phyloP scores from a whole-genome alignment of 2,888 invertebrate genomes.

The Xanthorhoe spadicearia region DNA sequence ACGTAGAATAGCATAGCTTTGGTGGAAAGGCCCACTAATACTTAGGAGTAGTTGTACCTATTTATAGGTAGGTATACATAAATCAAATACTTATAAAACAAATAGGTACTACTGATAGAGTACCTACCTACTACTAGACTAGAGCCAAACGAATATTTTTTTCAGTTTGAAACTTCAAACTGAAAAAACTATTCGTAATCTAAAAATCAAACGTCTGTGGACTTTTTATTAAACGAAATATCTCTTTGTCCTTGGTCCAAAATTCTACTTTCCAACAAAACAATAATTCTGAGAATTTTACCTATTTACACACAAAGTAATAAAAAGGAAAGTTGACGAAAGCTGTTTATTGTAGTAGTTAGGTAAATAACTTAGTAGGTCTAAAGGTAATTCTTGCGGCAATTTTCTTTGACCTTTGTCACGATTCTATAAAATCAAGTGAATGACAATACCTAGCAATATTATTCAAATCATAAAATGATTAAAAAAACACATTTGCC shows the following conservation, averaged over 20 bases:
- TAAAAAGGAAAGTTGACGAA: slow-evolving; percentile 22
- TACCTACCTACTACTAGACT: no score
- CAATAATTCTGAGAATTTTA: slow-evolving; percentile 25
- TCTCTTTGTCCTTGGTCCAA: slow-evolving; percentile 27
- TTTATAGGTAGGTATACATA: no score
- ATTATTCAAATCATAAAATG: no score
- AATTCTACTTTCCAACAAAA: slow-evolving; percentile 26
- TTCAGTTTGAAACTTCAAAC: no score
- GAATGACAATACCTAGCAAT: background rate
- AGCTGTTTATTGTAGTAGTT: slow-evolving; percentile 1
- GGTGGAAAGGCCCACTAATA: no score
- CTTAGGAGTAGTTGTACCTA: no score
- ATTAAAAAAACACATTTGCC: no score
- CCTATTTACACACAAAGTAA: background rate
- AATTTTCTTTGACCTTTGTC: background rate
- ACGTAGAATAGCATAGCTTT: no score
- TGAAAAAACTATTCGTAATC: no score
- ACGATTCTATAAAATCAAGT: background rate
- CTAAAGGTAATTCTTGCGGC: background rate
- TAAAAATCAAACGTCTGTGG: background rate
- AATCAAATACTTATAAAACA: no score
- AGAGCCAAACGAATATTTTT: no score
- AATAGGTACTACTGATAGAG: no score
- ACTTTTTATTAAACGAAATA: background rate
- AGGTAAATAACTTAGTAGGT: background rate